Base-by-base conservation (phyloP, 2,797 vertebrate species). In the Trematomus bernacchii region DNA sequence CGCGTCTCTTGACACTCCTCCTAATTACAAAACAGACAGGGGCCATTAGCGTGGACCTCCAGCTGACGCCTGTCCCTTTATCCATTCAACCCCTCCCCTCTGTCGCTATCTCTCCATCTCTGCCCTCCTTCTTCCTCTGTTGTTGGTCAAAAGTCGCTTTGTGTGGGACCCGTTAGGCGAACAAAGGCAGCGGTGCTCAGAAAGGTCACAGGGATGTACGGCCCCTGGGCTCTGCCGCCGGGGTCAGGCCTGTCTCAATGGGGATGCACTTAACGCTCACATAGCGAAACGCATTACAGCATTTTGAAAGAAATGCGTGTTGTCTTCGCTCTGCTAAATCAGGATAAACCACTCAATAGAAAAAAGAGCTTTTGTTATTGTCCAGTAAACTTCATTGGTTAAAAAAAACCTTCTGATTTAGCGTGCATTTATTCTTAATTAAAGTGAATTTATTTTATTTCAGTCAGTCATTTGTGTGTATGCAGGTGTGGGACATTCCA, bases 1-100 rank as follows among this genome's bases (percentile, higher is more conserved):
- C 30, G 58, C 57, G 21, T 89, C 84, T 89, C 91, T 79, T 85
- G 88, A 92, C 89, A 84, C 82, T 0, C 59, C 68, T 85, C 75
- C 87, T 91, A 91, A 92, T 92, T 90, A 89, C 87, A 79, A 87
- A 91, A 90, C 90, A 78, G 85, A 84, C 80, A 76, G 89, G 89
- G 90, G 83, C 90, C 89, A 92, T 93, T 92, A 92, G 92, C 21
- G 18, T 2, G 16, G 90, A 80, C 88, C 85, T 85, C 79, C 84
- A 81, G 77, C 89, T 69, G 70, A 76, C 55, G 85, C 75, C 66
- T 70, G 79, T 80, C 69, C 86, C 89, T 90, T 86, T 85, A 87
- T 88, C 89, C 90, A 84, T 88, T 93, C 87, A 85, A 82, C 76
- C 76, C 61, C 40, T 74, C 77, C 73, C 53, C 67, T 78, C 61